phyloP scores from a whole-genome alignment of 37 sponge, comb jelly and placozoan genomes.

The Agelas oroides region DNA sequence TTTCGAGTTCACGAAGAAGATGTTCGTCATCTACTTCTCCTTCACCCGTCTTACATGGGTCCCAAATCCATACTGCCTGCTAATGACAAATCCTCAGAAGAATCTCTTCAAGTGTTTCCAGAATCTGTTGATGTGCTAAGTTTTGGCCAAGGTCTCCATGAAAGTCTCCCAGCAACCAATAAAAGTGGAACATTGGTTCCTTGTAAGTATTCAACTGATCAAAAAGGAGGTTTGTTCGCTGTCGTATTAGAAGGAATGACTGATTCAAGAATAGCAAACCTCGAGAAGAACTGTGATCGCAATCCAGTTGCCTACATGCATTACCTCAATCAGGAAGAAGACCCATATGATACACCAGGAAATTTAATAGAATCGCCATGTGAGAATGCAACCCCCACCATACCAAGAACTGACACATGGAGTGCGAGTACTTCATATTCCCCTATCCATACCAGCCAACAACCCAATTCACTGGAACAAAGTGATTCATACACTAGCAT shows the following conservation, averaged over 20 bases:
- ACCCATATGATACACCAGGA: slow-evolving; percentile 9
- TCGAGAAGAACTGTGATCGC: slow-evolving; percentile 41
- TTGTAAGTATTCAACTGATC: not conserved
- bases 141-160: slow-evolving; percentile 53
- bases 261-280: not conserved
- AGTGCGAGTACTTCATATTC: not conserved
- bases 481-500: not conserved
- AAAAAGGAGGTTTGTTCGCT: slow-evolving; percentile 30
- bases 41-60: slow-evolving; percentile 56
- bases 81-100: not conserved
- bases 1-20: slow-evolving; percentile 48
- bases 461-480: not conserved
- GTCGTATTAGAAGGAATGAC: slow-evolving; percentile 51
- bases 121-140: slow-evolving; percentile 32
- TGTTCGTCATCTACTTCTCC: slow-evolving; percentile 51
- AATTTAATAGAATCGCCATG: not conserved
- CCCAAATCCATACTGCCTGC: slow-evolving; percentile 14
- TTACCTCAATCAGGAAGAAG: not conserved
- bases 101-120: not conserved
- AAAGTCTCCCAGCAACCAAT: not conserved
- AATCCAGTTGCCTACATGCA: slow-evolving; percentile 34
- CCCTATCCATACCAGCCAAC: not conserved
- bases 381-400: not conserved
- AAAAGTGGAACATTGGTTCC: not conserved
- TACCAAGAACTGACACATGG: slow-evolving; percentile 9